These are phyloP conservation scores for Stichopus horrens DNA, from an alignment of 53 echinoderm and acorn worm genomes.

Conservation along the genomic window DNA sequence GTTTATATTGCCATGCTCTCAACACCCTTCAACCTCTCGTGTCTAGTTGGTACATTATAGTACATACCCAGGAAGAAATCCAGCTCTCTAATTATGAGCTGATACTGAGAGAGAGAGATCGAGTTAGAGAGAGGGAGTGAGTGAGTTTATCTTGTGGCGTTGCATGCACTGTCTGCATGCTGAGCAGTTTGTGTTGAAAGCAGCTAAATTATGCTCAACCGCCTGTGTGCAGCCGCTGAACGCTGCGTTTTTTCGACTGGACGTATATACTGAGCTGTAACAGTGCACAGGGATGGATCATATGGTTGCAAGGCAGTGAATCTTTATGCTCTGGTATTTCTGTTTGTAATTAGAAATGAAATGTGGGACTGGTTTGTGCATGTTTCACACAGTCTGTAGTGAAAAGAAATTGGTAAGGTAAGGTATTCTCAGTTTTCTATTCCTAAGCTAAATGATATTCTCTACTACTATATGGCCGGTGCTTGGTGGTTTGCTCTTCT, in stretches of 20 bases:
- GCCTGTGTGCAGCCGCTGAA: conserved; percentile 22
- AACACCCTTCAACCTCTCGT: conserved; percentile 39
- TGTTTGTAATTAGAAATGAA: not conserved
- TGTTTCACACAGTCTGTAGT: not conserved
- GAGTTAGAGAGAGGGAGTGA: not conserved
- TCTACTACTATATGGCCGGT: too few species aligned
- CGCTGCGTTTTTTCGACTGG: not conserved
- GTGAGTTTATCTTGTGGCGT: not conserved
- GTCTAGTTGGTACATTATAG: conserved; percentile 23
- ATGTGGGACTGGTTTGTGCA: not conserved
- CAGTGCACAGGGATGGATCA: conserved; percentile 12
- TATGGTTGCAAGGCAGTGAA: conserved; percentile 11
- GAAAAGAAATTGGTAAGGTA: not conserved
- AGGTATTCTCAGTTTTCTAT: not conserved
- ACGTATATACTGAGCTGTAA: not conserved
- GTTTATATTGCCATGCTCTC: conserved; percentile 39
- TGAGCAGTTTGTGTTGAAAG: conserved; percentile 5
- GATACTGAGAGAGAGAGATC: conserved; percentile 8
- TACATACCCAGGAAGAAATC: conserved; percentile 40
- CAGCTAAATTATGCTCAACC: conserved; percentile 41
- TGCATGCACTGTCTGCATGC: conserved; percentile 39
- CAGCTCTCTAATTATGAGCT: conserved; percentile 46
- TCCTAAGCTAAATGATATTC: not conserved
- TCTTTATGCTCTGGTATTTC: not conserved
- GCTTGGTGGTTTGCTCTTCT: too few species aligned